These are phyloP conservation scores for Cryptoprocta ferox DNA, from an alignment of 2,797 vertebrate genomes.

Conservation along the genomic window DNA sequence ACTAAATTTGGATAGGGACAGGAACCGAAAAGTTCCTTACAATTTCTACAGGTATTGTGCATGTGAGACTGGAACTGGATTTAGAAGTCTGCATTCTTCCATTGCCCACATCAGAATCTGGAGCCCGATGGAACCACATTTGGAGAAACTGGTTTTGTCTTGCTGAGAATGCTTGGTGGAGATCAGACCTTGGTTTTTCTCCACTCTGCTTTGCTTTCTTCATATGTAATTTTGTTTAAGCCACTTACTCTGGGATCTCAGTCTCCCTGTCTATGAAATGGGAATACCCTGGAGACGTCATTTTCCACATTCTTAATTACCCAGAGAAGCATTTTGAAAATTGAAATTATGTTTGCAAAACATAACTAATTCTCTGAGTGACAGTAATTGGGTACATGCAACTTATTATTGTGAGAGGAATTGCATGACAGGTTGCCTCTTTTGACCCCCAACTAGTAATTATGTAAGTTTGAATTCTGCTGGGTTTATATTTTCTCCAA, in stretches of 20 bases:
- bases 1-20: constrained; percentile 67
- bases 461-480: neutral
- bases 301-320: constrained; percentile 56
- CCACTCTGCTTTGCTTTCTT: neutral
- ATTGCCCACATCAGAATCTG: neutral
- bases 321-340: constrained; percentile 36
- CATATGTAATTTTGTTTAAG: neutral
- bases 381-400: neutral
- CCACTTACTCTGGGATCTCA: neutral
- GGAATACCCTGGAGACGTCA: neutral
- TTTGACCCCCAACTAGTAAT: constrained; percentile 15
- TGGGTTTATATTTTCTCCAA: constrained; percentile 29
- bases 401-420: neutral
- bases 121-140: neutral
- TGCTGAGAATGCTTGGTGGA: neutral
- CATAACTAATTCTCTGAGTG: neutral
- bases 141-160: neutral
- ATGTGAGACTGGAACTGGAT: neutral
- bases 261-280: neutral
- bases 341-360: constrained; percentile 41
- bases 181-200: neutral
- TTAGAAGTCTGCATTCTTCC: neutral
- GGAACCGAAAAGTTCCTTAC: constrained; percentile 26
- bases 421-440: neutral
- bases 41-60: constrained; percentile 45